A percentile compares a stretch with the other conserved stretches of the same genome.
These are phyloP conservation scores for Ochotona princeps DNA, from an alignment of 2,113 vertebrate species.

Conservation along the genomic window DNA sequence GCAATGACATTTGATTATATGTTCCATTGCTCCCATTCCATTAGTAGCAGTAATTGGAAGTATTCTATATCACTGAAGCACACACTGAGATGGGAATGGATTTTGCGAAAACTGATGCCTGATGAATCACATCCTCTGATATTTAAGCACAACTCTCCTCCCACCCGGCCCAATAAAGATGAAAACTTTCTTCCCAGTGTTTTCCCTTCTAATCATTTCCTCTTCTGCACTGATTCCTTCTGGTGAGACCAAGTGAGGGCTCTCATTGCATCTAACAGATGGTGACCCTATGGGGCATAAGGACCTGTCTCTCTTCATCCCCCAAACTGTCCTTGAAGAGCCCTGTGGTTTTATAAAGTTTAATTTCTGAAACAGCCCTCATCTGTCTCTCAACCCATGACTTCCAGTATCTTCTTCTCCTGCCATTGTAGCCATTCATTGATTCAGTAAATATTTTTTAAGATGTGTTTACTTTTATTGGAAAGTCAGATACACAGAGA, in stretches of 20 bases:
- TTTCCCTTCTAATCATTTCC: neutral
- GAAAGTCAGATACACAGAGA: too few species aligned
- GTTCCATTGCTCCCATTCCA: constrained; percentile 34
- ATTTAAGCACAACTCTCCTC: neutral
- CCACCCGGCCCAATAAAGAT: neutral
- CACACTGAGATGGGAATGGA: constrained; percentile 18
- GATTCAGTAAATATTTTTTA: neutral
- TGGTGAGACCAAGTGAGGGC: neutral
- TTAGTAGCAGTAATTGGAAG: constrained; percentile 67
- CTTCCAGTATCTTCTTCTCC: neutral
- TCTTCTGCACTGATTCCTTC: neutral
- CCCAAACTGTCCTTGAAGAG: neutral
- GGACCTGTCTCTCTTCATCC: neutral
- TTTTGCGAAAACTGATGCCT: constrained; percentile 48
- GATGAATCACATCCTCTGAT: constrained; percentile 5
- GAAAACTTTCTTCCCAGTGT: neutral
- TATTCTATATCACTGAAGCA: constrained; percentile 57
- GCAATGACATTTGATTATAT: constrained; percentile 57
- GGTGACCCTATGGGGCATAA: neutral
- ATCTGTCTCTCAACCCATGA: neutral
- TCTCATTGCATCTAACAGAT: neutral
- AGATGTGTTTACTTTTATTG: neutral
- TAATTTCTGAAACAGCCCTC: neutral
- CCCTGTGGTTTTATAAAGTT: neutral
- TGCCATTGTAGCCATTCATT: neutral